A percentile compares a stretch with the other conserved stretches of the same genome.
Evolutionary conservation across 2,797 vertebrate genomes (phyloP).

Genomic region (Limosa lapponica): DNA sequence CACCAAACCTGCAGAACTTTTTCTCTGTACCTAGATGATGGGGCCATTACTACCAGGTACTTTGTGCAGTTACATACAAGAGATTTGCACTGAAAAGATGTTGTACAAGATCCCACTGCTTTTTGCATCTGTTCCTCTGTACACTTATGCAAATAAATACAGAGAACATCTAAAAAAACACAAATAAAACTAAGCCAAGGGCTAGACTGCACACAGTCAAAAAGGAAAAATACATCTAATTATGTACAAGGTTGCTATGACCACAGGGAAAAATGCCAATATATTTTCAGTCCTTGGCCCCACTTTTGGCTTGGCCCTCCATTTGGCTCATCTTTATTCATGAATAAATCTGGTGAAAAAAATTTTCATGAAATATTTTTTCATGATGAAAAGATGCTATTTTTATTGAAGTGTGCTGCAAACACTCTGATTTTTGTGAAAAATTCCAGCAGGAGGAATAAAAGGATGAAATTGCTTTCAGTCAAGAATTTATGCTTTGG

Average conservation of each 20-base stretch:
- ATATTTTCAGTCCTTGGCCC: slow-evolving; percentile 25
- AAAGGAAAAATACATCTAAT: slow-evolving; percentile 27
- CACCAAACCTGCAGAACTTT: background rate
- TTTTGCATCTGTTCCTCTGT: slow-evolving; percentile 27
- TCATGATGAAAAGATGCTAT: slow-evolving; percentile 6
- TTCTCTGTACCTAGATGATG: background rate
- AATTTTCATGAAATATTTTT: background rate
- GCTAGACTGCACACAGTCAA: background rate
- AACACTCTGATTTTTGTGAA: background rate
- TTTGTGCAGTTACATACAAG: background rate
- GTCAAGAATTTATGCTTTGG: background rate
- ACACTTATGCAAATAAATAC: slow-evolving; percentile 39
- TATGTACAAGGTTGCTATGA: slow-evolving; percentile 10
- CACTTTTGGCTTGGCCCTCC: slow-evolving; percentile 4
- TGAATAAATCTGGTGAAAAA: slow-evolving; percentile 15
- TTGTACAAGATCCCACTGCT: background rate
- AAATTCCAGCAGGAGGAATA: background rate
- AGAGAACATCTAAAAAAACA: slow-evolving; percentile 12
- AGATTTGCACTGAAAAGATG: background rate
- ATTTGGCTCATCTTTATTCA: slow-evolving; percentile 54
- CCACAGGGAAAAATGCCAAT: background rate
- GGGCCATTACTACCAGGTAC: background rate
- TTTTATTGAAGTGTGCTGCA: slow-evolving; percentile 13
- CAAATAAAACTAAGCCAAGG: slow-evolving; percentile 20
- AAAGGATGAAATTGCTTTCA: background rate